phyloP scores from a whole-genome alignment of 2,113 vertebrate genomes.

The Pseudopipra pipra region DNA sequence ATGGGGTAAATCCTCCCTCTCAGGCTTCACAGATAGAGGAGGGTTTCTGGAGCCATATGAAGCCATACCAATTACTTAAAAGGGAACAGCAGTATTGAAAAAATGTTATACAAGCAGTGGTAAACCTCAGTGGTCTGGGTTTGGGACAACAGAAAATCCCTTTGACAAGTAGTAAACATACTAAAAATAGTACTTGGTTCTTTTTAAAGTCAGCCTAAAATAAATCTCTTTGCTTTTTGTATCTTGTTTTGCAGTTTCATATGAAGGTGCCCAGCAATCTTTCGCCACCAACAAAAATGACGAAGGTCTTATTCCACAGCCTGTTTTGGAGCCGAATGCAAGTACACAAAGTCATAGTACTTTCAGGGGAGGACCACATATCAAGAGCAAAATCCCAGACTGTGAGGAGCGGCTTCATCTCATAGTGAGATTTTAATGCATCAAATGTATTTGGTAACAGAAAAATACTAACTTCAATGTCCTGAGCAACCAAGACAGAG shows the following conservation, averaged over 20 bases:
- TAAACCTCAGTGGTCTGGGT: constrained; percentile 76
- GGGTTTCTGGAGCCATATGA: constrained; percentile 38
- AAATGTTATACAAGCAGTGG: constrained; percentile 79
- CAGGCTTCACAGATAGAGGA: background rate
- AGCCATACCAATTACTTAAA: constrained; percentile 25
- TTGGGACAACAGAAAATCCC: constrained; percentile 59
- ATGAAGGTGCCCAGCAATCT: background rate
- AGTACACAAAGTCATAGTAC: background rate
- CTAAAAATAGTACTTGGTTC: constrained; percentile 34
- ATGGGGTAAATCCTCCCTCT: background rate
- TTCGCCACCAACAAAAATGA: background rate
- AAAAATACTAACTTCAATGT: background rate
- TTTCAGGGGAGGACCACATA: background rate
- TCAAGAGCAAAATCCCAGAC: background rate
- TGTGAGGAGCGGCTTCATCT: background rate
- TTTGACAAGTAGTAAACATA: constrained; percentile 63
- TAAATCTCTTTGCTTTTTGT: constrained; percentile 15
- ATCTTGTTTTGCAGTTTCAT: constrained; percentile 2
- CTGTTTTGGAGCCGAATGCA: background rate
- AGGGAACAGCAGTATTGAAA: constrained; percentile 65
- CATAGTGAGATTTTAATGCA: background rate
- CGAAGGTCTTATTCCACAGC: background rate
- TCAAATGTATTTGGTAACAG: background rate
- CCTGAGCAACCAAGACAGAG: background rate
- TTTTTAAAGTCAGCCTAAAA: constrained; percentile 43